phyloP scores from a whole-genome alignment of 2,113 vertebrate genomes.

The Calidris pugnax region DNA sequence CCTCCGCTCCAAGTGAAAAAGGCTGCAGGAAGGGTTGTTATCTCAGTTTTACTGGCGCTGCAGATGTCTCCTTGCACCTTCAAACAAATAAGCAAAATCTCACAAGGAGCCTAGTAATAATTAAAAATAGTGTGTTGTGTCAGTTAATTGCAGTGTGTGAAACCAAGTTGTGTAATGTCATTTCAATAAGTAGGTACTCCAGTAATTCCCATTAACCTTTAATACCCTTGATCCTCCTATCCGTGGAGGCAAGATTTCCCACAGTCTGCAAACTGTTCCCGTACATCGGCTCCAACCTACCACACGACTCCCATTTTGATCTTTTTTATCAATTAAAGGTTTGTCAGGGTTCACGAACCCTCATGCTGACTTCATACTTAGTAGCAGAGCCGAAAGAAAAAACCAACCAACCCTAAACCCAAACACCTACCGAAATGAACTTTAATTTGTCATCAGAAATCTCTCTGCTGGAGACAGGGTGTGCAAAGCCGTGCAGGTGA shows the following conservation, averaged over 20 bases:
- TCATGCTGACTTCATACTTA: not conserved
- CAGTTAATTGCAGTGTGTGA: slow-evolving; percentile 35
- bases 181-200: slow-evolving; percentile 14
- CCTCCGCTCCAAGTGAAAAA: not conserved
- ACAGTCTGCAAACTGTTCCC: not conserved
- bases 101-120: not conserved
- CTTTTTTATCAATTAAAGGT: not conserved
- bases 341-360: not conserved
- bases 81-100: slow-evolving; percentile 13
- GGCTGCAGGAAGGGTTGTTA: not conserved
- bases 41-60: not conserved
- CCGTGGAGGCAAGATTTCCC: slow-evolving; percentile 18
- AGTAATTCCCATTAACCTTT: slow-evolving; percentile 20
- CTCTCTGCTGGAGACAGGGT: not conserved
- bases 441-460: not conserved
- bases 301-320: not conserved
- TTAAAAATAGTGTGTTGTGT: slow-evolving; percentile 24
- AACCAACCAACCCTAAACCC: not conserved
- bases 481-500: not conserved
- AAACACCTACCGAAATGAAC: not conserved
- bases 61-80: not conserved
- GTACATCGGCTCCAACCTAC: not conserved
- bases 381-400: not conserved
- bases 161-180: not conserved
- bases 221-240: slow-evolving; percentile 21